Evolutionary conservation across 2,113 vertebrate genomes (phyloP).

Genomic region (Pogona vitticeps): DNA sequence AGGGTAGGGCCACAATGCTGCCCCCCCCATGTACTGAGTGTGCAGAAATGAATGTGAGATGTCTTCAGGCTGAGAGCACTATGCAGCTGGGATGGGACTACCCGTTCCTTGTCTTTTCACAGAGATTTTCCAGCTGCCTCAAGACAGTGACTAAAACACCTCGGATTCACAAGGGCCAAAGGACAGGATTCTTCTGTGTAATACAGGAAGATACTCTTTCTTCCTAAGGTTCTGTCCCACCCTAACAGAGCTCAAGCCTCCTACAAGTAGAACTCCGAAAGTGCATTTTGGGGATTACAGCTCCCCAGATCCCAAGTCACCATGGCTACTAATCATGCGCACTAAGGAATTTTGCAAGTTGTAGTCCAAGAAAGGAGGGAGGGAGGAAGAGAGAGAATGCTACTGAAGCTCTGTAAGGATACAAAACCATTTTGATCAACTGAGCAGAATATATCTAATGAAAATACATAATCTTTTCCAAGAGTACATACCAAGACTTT

Average conservation of each 20-base stretch:
- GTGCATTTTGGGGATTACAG: too few relatives aligned
- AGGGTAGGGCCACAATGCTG: not conserved
- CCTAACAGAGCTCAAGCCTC: not conserved
- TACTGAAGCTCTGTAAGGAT: too few relatives aligned
- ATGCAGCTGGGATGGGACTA: not conserved
- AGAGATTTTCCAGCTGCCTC: not conserved
- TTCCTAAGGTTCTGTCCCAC: not conserved
- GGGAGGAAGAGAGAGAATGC: too few relatives aligned
- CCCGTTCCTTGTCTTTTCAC: not conserved
- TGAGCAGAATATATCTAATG: not conserved
- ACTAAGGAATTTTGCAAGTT: too few relatives aligned
- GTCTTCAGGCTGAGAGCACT: not conserved
- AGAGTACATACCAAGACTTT: slow-evolving; percentile 70
- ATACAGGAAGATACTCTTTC: not conserved
- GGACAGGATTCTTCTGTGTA: not conserved
- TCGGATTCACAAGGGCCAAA: not conserved
- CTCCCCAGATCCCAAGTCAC: too few relatives aligned
- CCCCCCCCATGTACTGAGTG: not conserved
- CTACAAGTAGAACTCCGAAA: not conserved
- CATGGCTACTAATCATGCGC: too few relatives aligned
- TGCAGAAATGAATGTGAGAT: not conserved
- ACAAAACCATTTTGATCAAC: not conserved
- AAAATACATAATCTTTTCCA: not conserved
- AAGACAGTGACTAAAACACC: not conserved
- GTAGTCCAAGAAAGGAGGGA: too few relatives aligned